A percentile compares a stretch with the other conserved stretches of the same genome.
Evolutionary conservation across 2,797 vertebrate species (phyloP).

Genomic region (Smutsia gigantea): DNA sequence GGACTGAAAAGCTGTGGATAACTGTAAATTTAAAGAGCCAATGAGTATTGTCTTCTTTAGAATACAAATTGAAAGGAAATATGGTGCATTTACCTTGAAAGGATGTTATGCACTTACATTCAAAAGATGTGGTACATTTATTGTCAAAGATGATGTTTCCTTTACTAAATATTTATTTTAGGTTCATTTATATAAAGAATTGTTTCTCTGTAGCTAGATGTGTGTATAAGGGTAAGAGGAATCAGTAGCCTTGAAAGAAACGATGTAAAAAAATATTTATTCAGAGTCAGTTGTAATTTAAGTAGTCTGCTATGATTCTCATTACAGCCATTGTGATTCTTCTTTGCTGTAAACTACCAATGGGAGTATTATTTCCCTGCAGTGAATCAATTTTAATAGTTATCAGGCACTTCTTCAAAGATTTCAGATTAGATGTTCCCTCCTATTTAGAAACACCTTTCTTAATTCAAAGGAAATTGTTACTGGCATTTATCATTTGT

Average conservation of each 20-base stretch:
- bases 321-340: neutral
- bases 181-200: neutral
- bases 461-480: neutral
- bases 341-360: neutral
- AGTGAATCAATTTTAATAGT: neutral
- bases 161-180: conserved; percentile 4
- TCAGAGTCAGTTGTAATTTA: neutral
- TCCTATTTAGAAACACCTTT: neutral
- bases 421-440: neutral
- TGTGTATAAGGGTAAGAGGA: neutral
- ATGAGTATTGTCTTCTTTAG: neutral
- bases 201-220: neutral
- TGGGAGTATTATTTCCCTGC: neutral
- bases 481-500: neutral
- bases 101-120: neutral
- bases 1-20: neutral
- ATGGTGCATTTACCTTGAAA: neutral
- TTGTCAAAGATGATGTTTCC: neutral
- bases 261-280: neutral
- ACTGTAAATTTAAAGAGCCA: neutral
- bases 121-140: neutral
- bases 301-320: neutral
- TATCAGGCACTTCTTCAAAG: neutral
- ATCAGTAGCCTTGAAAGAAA: neutral
- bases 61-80: neutral